These are phyloP conservation scores for Diachasma alloeum DNA, from an alignment of 1,140 invertebrate genomes.

Conservation along the genomic window DNA sequence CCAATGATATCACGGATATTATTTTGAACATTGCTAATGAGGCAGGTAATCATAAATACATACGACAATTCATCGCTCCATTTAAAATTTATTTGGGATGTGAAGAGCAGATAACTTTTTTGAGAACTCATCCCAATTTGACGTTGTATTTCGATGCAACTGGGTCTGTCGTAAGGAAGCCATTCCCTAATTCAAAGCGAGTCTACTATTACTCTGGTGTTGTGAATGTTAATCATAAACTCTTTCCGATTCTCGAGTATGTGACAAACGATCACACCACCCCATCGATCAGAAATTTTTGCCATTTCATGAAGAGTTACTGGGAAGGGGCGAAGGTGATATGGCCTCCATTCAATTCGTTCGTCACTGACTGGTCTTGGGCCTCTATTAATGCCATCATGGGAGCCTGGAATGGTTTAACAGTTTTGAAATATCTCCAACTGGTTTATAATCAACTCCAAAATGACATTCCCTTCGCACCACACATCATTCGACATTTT, in stretches of 20 bases:
- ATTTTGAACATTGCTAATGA: no score
- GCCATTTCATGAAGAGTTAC: constrained; percentile 6
- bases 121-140: neutral
- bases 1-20: no score
- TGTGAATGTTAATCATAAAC: neutral
- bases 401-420: constrained; percentile 8
- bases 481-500: neutral
- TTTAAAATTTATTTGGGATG: constrained; percentile 5
- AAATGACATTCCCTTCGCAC: neutral
- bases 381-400: constrained; percentile 13
- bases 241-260: constrained; percentile 16
- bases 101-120: neutral
- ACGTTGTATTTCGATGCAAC: constrained; percentile 26
- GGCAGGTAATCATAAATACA: no score
- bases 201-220: neutral
- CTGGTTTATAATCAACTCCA: neutral
- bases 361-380: constrained; percentile 25
- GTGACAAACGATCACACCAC: constrained; percentile 25
- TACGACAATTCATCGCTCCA: no score
- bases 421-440: neutral
- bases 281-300: constrained; percentile 12
- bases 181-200: neutral
- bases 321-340: neutral
- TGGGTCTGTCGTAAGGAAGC: constrained; percentile 16
- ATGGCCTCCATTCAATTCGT: constrained; percentile 14